phyloP scores from a whole-genome alignment of 2,888 invertebrate species.

The Celastrina argiolus region DNA sequence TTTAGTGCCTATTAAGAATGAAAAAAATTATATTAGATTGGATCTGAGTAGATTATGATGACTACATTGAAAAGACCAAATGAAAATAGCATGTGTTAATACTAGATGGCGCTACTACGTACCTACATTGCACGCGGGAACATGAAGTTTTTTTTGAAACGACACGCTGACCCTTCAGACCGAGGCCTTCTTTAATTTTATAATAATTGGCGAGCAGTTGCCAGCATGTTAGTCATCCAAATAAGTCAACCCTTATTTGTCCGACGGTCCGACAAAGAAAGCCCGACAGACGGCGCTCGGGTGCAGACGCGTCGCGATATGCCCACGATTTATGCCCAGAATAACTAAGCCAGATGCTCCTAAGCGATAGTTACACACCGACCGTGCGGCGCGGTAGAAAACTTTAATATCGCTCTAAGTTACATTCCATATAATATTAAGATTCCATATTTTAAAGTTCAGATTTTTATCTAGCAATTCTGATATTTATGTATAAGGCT shows the following conservation, averaged over 20 bases:
- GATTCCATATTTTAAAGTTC: background rate
- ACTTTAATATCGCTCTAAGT: slow-evolving; percentile 4
- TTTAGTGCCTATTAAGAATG: too few relatives aligned
- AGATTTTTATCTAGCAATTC: background rate
- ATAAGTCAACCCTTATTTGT: slow-evolving; percentile 43
- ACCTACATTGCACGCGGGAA: too few relatives aligned
- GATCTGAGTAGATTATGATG: too few relatives aligned
- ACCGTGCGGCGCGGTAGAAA: background rate
- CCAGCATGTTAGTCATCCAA: slow-evolving; percentile 36
- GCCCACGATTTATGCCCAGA: slow-evolving; percentile 18
- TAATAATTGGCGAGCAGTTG: background rate
- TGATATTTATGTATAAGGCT: background rate
- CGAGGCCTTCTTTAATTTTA: too few relatives aligned
- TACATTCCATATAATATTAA: background rate
- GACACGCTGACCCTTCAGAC: too few relatives aligned
- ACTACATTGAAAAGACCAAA: too few relatives aligned
- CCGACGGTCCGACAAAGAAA: background rate
- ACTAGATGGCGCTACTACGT: too few relatives aligned
- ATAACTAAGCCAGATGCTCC: slow-evolving; percentile 16
- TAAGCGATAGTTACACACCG: slow-evolving; percentile 12
- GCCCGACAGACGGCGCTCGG: slow-evolving; percentile 5
- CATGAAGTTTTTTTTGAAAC: too few relatives aligned
- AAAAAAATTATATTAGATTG: too few relatives aligned
- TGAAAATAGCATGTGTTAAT: too few relatives aligned
- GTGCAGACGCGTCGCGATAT: slow-evolving; percentile 16